These are phyloP conservation scores for Phodopus roborovskii DNA, from an alignment of 2,113 vertebrate genomes.

Conservation along the genomic window DNA sequence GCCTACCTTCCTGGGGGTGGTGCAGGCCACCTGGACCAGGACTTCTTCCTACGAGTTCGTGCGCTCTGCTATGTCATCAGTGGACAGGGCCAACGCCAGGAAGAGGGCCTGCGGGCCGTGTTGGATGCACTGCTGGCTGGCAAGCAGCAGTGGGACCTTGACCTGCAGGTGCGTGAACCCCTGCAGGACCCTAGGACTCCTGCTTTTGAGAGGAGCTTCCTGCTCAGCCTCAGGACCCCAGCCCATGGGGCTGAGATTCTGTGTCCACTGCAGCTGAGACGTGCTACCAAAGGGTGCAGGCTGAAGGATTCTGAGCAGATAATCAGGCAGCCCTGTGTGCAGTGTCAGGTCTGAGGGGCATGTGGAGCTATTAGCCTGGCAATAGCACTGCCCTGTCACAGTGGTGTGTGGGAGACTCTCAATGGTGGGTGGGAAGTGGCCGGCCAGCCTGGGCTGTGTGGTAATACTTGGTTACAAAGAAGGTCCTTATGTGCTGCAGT, in stretches of 20 bases:
- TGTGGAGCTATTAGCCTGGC: not conserved
- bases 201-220: fast-evolving
- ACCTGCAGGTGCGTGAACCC: slow-evolving; percentile 87
- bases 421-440: not conserved
- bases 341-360: not conserved
- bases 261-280: not conserved
- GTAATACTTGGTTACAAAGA: no score
- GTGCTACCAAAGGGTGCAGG: not conserved
- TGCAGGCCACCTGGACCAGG: slow-evolving; percentile 86
- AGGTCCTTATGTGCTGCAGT: not conserved
- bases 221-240: not conserved
- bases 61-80: slow-evolving; percentile 95
- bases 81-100: slow-evolving; percentile 91
- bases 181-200: no score
- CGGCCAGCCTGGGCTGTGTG: not conserved
- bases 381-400: not conserved
- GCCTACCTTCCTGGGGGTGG: slow-evolving; percentile 93
- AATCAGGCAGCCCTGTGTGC: not conserved
- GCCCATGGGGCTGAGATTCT: not conserved
- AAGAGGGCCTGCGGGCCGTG: slow-evolving; percentile 87
- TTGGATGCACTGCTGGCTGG: slow-evolving; percentile 91
- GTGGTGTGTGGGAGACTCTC: not conserved
- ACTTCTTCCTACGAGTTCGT: slow-evolving; percentile 91
- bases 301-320: not conserved
- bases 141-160: slow-evolving; percentile 90